Evolutionary conservation across 1,140 invertebrate species (phyloP).

Genomic region (Thrips palmi): DNA sequence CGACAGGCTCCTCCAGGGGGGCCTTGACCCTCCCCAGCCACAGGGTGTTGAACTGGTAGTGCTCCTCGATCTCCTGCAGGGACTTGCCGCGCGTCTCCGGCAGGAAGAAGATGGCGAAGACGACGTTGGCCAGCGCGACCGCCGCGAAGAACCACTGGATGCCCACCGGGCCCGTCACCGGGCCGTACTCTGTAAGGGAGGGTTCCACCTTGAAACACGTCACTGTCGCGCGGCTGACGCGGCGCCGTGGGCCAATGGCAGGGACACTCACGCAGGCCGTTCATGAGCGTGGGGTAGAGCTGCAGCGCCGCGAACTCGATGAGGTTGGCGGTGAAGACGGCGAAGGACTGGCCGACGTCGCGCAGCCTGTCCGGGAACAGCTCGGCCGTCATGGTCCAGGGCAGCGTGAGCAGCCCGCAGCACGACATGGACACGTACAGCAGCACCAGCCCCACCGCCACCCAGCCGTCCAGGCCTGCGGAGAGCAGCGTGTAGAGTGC

Average conservation of each 20-base stretch:
- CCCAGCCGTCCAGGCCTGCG: no score
- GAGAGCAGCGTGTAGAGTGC: no score
- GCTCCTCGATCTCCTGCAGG: slow-evolving; percentile 45
- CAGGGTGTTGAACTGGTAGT: no score
- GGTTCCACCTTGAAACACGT: no score
- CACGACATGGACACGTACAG: slow-evolving; percentile 35
- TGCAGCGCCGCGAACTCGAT: slow-evolving; percentile 33
- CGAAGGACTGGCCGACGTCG: slow-evolving; percentile 30
- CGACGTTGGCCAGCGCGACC: slow-evolving; percentile 38
- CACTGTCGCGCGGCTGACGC: no score
- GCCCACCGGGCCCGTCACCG: slow-evolving; percentile 36
- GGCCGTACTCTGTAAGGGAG: no score
- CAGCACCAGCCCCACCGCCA: no score
- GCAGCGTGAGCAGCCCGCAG: slow-evolving; percentile 36
- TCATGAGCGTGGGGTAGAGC: slow-evolving; percentile 25
- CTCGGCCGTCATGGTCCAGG: slow-evolving; percentile 41
- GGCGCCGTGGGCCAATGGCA: no score
- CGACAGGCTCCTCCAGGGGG: no score
- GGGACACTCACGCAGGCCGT: no score
- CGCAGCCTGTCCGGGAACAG: slow-evolving; percentile 37
- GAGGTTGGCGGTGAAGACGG: slow-evolving; percentile 29
- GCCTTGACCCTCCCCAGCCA: no score
- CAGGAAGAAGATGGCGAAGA: slow-evolving; percentile 44
- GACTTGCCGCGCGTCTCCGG: slow-evolving; percentile 63
- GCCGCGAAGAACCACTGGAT: slow-evolving; percentile 49